Evolutionary conservation across 2,888 invertebrate genomes (phyloP), one percentile per base, ranked within the genome.

Genomic region (Biston betularia): DNA sequence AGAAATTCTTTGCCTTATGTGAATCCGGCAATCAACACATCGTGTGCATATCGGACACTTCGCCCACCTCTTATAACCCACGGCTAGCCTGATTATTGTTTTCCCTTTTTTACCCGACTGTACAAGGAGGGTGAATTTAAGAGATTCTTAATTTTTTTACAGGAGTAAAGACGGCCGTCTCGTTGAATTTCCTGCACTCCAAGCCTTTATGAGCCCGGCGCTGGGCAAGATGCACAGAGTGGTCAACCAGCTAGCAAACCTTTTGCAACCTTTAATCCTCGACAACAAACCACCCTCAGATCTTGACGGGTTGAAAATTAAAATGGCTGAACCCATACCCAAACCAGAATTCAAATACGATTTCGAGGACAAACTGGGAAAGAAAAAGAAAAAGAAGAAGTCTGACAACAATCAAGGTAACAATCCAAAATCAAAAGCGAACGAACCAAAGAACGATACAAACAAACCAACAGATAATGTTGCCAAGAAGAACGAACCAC

Each of bases 151-250:
- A 24, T 61, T 24, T n/a, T 54, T 35, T 79, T 79, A 2, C 84
- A 90, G 90, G 1, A 83, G 82, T 53, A 79, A 76, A 69, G 81
- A 82, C 3, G 70, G 57, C 0, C 65, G 78, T 12, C 34, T 81
- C 0, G 70, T 75, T 12, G 85, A 87, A 2, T 79, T 82, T 1
- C 68, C 72, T 0, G 58, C 75, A 0, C 62, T 77, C 0, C 68
- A 79, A 0, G 71, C 82, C 0, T 14, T 79, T 0, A 55, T 78
- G 0, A 81, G 82, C 0, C 68, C 75, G 0, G 75, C 80, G 2
- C 80, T 75, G 46, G 45, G 50, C 35, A 89, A 89, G 72, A 79
- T 89, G n/a, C 79, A 82, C 68, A 85, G 84, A 73, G 84, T 83
- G 0, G 74, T 90, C 11, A 75, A 83, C 54, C 80, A 85, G 3